Conservation (phyloP, 2,888 invertebrate species). For the Diaphora mendica region DNA sequence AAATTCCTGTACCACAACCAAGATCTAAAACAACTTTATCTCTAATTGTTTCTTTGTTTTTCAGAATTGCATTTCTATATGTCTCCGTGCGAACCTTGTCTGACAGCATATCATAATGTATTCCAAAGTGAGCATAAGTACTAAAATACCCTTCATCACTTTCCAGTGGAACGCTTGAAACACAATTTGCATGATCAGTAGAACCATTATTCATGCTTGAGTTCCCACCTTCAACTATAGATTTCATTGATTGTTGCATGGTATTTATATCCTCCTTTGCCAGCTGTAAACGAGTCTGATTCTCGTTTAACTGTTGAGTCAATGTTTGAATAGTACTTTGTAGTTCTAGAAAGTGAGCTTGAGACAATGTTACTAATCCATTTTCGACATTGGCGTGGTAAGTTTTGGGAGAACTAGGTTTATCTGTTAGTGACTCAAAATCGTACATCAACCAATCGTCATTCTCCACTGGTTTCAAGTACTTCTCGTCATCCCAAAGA, state of each 20-base stretch:
- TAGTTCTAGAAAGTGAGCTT: constrained; percentile 87
- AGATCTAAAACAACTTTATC: constrained; percentile 96
- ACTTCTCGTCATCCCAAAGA: constrained; percentile 92
- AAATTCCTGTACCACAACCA: constrained; percentile 98
- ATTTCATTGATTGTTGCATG: constrained; percentile 87
- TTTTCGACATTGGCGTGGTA: constrained; percentile 88
- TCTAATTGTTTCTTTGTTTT: constrained; percentile 89
- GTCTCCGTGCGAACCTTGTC: constrained; percentile 95
- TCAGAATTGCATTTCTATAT: constrained; percentile 93
- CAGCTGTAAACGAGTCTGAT: constrained; percentile 85
- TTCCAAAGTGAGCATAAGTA: constrained; percentile 95
- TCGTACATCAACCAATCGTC: constrained; percentile 95
- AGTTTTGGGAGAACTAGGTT: constrained; percentile 73
- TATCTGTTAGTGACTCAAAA: constrained; percentile 81
- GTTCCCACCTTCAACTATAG: constrained; percentile 78
- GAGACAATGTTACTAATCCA: constrained; percentile 87
- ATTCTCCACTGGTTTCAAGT: constrained; percentile 91
- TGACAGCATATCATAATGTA: constrained; percentile 98
- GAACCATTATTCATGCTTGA: constrained; percentile 49
- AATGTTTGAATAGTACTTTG: constrained; percentile 86
- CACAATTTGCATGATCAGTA: constrained; percentile 66
- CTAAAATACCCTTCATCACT: constrained; percentile 93
- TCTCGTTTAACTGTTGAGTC: constrained; percentile 87
- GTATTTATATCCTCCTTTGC: constrained; percentile 87
- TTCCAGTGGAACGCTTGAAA: constrained; percentile 83